Evolutionary conservation across 2,888 invertebrate genomes (phyloP).

Genomic region (Brachyptera putata): DNA sequence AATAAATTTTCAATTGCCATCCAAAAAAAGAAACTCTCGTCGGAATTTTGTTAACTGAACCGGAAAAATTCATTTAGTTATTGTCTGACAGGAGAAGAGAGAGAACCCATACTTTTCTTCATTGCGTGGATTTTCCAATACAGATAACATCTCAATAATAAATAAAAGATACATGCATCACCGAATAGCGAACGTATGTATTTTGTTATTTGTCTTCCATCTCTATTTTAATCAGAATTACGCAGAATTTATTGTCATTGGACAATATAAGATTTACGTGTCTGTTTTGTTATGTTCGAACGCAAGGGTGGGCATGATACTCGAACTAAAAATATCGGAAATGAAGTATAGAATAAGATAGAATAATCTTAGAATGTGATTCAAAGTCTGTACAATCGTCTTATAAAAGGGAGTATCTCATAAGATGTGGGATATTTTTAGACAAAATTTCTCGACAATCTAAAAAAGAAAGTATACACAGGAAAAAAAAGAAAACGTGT

Average conservation of each 20-base stretch:
- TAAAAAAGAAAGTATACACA: too few species aligned
- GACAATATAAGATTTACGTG: neutral
- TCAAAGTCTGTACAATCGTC: too few species aligned
- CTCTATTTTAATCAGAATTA: conserved; percentile 8
- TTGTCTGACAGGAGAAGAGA: conserved; percentile 3
- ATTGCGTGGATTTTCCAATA: neutral
- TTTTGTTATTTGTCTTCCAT: neutral
- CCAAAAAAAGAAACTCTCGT: too few species aligned
- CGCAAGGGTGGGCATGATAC: neutral
- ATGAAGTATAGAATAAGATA: too few species aligned
- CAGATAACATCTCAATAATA: conserved; percentile 4
- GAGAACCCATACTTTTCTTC: too few species aligned
- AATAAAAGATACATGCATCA: neutral
- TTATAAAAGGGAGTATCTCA: too few species aligned
- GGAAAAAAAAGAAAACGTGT: too few species aligned
- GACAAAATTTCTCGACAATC: too few species aligned
- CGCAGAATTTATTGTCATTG: conserved; percentile 12
- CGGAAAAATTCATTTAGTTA: conserved; percentile 4
- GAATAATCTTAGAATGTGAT: too few species aligned
- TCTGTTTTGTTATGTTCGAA: neutral
- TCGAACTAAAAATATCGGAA: neutral
- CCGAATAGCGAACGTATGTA: neutral
- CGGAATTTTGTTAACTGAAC: conserved; percentile 6
- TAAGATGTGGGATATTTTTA: too few species aligned
- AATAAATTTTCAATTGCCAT: too few species aligned